phyloP scores from a whole-genome alignment of 2,797 vertebrate species.

The Pangasius mekongensis region DNA sequence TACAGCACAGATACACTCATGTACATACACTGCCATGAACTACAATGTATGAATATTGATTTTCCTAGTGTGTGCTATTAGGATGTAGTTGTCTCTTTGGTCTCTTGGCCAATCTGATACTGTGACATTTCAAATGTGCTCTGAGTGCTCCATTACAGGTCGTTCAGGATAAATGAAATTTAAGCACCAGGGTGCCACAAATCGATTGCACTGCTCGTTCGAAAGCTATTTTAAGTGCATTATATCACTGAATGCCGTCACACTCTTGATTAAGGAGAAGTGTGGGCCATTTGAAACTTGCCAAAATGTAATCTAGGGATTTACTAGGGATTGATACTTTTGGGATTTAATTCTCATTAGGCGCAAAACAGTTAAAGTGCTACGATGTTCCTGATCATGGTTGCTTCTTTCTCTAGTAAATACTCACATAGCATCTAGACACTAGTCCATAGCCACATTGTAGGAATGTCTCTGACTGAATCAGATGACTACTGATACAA shows the following conservation, averaged over 20 bases:
- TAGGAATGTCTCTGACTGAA: not conserved
- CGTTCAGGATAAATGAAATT: slow-evolving; percentile 51
- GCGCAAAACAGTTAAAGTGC: slow-evolving; percentile 2
- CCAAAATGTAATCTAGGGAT: slow-evolving; percentile 38
- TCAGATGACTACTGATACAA: not conserved
- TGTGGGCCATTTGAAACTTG: slow-evolving; percentile 53
- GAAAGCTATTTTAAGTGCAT: slow-evolving; percentile 65
- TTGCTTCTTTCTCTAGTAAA: not conserved
- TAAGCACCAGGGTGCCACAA: slow-evolving; percentile 36
- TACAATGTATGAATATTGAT: slow-evolving; percentile 25
- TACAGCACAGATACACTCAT: not conserved
- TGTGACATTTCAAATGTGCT: slow-evolving; percentile 21
- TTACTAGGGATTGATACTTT: slow-evolving; percentile 32
- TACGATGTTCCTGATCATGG: slow-evolving; percentile 36
- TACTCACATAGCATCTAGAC: not conserved
- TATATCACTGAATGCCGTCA: slow-evolving; percentile 68
- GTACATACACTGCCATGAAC: slow-evolving; percentile 9
- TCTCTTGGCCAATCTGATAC: slow-evolving; percentile 33
- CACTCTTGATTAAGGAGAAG: slow-evolving; percentile 66
- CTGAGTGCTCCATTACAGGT: slow-evolving; percentile 33
- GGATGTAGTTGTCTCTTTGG: slow-evolving; percentile 28
- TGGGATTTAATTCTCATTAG: slow-evolving; percentile 39
- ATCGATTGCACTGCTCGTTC: slow-evolving; percentile 59
- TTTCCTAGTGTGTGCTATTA: slow-evolving; percentile 32
- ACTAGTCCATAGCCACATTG: not conserved